A percentile compares a stretch with the other conserved stretches of the same genome.
Evolutionary conservation across 2,888 invertebrate species (phyloP).

Genomic region (Lasioglossum lativentre): DNA sequence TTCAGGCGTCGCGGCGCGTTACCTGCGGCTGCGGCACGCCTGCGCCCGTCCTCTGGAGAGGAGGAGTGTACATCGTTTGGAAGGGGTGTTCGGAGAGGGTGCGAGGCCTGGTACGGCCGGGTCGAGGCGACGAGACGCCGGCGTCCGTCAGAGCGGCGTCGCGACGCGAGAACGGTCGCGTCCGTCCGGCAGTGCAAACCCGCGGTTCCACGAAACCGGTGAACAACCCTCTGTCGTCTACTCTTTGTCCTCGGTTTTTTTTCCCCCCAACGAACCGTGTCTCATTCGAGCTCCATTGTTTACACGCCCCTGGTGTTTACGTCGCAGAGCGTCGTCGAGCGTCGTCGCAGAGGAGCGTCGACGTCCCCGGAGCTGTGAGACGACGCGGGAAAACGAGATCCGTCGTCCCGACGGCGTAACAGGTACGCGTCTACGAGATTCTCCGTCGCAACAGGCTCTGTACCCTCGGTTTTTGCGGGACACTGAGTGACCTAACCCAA

Average conservation of each 20-base stretch:
- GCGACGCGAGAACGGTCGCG: conserved; percentile 70
- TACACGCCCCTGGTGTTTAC: conserved; percentile 30
- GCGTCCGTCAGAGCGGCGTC: conserved; percentile 80
- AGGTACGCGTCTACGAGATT: conserved; percentile 48
- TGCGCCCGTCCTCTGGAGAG: conserved; percentile 55
- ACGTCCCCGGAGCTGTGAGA: not conserved
- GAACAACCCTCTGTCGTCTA: not conserved
- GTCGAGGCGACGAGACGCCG: conserved; percentile 78
- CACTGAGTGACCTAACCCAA: not conserved
- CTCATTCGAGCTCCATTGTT: not conserved
- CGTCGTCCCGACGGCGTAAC: conserved; percentile 60
- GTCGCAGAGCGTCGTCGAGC: not conserved
- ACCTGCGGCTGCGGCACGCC: conserved; percentile 54
- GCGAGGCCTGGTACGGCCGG: conserved; percentile 78
- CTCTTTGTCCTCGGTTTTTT: not conserved
- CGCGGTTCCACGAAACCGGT: conserved; percentile 19
- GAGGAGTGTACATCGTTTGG: conserved; percentile 41
- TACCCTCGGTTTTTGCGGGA: not conserved
- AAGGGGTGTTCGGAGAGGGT: conserved; percentile 56
- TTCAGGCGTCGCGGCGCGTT: conserved; percentile 41
- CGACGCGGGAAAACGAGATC: conserved; percentile 26
- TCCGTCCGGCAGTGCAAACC: conserved; percentile 65
- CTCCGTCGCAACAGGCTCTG: conserved; percentile 17
- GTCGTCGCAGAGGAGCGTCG: not conserved
- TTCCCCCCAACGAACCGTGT: not conserved